phyloP scores from a whole-genome alignment of 2,113 vertebrate genomes.

The Morone saxatilis region DNA sequence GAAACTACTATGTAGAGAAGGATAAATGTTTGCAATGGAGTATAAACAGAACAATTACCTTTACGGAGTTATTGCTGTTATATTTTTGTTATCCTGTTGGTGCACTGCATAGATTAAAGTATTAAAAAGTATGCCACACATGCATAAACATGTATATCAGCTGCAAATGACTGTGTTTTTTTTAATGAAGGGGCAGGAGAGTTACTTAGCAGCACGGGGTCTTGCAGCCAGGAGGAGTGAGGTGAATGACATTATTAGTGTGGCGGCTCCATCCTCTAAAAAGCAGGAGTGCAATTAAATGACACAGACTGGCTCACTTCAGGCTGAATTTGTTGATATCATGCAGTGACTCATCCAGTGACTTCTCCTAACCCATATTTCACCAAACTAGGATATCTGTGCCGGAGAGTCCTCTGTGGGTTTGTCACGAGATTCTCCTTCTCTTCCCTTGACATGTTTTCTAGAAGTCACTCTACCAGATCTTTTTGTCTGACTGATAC shows the following conservation, averaged over 20 bases:
- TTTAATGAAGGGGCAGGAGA: conserved; percentile 53
- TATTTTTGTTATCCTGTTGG: not conserved
- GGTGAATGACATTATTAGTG: conserved; percentile 51
- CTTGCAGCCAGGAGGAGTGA: conserved; percentile 17
- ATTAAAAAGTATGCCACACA: not conserved
- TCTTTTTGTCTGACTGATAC: conserved; percentile 44
- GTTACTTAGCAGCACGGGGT: conserved; percentile 34
- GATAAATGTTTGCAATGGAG: not conserved
- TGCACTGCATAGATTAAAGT: not conserved
- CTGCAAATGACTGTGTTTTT: conserved; percentile 11
- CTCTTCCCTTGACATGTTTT: conserved; percentile 34
- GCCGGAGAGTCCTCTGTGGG: conserved; percentile 45
- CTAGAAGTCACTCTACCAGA: conserved; percentile 30
- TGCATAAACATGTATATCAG: not conserved
- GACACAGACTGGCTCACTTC: conserved; percentile 58
- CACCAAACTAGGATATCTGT: conserved; percentile 61
- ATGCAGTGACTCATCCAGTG: conserved; percentile 54
- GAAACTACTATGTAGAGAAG: conserved; percentile 25
- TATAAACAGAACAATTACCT: not conserved
- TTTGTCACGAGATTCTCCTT: conserved; percentile 31
- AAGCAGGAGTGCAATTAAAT: conserved; percentile 56
- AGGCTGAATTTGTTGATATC: conserved; percentile 56
- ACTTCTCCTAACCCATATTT: conserved; percentile 67
- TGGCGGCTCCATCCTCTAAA: conserved; percentile 21
- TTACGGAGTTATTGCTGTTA: no score